Base-by-base conservation (phyloP, 2,797 vertebrate species). In the Odontamblyopus lacepedii region DNA sequence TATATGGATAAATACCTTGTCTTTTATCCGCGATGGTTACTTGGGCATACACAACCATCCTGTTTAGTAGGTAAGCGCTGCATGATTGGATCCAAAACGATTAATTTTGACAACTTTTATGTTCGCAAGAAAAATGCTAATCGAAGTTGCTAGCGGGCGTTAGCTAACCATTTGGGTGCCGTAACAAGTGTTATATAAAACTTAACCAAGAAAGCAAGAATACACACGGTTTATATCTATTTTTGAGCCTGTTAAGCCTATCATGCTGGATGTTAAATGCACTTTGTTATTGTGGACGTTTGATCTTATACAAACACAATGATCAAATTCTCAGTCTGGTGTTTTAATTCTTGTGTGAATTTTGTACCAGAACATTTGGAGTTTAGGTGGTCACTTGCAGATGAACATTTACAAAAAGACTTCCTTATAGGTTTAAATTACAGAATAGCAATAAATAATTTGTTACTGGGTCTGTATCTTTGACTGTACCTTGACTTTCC, bases 11-110 rank as follows among this genome's bases (percentile, higher is more conserved):
- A 67, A 67, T n/a, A 53, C 48, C 64, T 27, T 51, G 48, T 6
- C 15, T 19, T 12, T 48, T 1, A 2, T 5, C 55, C 44, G 12
- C 38, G 0, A 78, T 74, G 80, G 8, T 16, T n/a, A 65, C 1
- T 53, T 19, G 44, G 32, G 60, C 23, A 13, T 67, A 56, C 70
- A 0, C 5, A 53, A 44, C 35, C 62, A 69, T 26, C 29, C 12
- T 59, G 48, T n/a, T 53, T 18, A 7, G 12, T 67, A 59, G 82
- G 85, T 88, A 60, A 86, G 76, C 27, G 5, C 32, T 1, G 0
- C 11, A 0, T 12, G 50, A 53, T 50, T 53, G 0, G 18, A 53
- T 19, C 27, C 23, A 23, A 23, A 23, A 23, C 23, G 23, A 23
- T 23, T 23, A 23, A 23, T 23, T 23, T 23, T 23, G n/a, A 23